These are phyloP conservation scores for Seriola aureovittata DNA, from an alignment of 2,113 vertebrate genomes.

Conservation along the genomic window DNA sequence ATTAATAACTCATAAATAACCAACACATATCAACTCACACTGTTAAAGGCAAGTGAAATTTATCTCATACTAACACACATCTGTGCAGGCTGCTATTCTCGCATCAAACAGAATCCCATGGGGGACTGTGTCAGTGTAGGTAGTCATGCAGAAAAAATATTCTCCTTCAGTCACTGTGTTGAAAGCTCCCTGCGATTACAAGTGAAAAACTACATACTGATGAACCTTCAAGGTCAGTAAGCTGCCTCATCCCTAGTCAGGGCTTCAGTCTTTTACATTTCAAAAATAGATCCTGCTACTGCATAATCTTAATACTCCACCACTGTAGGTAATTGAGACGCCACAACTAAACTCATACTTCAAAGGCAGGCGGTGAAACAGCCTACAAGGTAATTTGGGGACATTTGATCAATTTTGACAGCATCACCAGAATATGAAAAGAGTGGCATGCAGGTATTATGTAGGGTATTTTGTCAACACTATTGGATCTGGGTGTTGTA, in stretches of 20 bases:
- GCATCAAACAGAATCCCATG: conserved; percentile 83
- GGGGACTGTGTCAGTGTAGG: conserved; percentile 81
- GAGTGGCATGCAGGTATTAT: background rate
- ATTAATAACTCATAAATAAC: conserved; percentile 42
- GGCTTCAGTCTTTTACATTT: conserved; percentile 43
- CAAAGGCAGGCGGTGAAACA: conserved; percentile 18
- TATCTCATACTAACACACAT: conserved; percentile 54
- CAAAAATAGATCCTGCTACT: conserved; percentile 32
- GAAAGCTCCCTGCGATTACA: conserved; percentile 61
- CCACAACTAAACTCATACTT: conserved; percentile 13
- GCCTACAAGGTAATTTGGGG: conserved; percentile 13
- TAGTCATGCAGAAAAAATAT: conserved; percentile 80
- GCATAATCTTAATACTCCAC: conserved; percentile 22
- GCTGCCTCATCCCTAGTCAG: conserved; percentile 29
- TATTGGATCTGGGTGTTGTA: conserved; percentile 16
- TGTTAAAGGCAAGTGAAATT: conserved; percentile 47
- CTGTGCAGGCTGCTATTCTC: conserved; percentile 74
- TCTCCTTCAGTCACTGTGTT: conserved; percentile 66
- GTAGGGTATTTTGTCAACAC: conserved; percentile 9
- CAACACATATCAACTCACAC: conserved; percentile 18
- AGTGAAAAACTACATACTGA: conserved; percentile 75
- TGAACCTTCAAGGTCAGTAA: conserved; percentile 74
- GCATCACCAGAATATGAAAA: conserved; percentile 21
- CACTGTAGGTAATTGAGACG: conserved; percentile 7
- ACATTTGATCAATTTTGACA: conserved; percentile 17